Conservation (phyloP, 2,888 invertebrate genomes). For the Caenorhabditis sp. region DNA sequence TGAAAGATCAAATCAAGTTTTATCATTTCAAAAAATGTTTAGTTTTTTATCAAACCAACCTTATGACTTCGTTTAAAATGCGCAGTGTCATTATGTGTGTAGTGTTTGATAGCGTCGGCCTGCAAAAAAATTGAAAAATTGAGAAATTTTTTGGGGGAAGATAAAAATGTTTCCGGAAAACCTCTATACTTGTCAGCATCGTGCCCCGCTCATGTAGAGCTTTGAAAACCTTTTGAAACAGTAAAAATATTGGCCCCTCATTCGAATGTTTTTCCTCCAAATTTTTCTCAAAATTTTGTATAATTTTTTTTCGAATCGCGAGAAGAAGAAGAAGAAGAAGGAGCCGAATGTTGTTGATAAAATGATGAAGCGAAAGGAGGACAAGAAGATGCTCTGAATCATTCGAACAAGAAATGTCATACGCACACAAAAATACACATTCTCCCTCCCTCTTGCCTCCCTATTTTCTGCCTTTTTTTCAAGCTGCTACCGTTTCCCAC, state of each 20-base stretch:
- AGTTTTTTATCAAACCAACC: slow-evolving; percentile 11
- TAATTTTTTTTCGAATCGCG: neutral
- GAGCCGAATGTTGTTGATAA: too few relatives aligned
- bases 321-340: neutral
- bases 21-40: neutral
- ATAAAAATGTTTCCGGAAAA: too few relatives aligned
- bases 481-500: slow-evolving; percentile 4
- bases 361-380: slow-evolving; percentile 13
- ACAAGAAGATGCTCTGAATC: neutral
- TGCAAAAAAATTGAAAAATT: slow-evolving; percentile 20
- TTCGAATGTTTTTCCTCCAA: neutral
- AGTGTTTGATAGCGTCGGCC: slow-evolving; percentile 50
- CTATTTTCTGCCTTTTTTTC: neutral
- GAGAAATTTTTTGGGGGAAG: neutral
- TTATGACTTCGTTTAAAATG: slow-evolving; percentile 55
- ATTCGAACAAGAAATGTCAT: neutral
- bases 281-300: neutral
- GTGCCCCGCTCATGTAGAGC: too few relatives aligned
- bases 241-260: neutral
- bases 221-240: too few relatives aligned
- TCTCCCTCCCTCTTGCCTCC: neutral
- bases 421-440: neutral
- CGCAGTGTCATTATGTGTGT: slow-evolving; percentile 58
- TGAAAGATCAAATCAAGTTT: neutral
- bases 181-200: too few relatives aligned